These are phyloP conservation scores for Rhabditophanes sp. DNA, from an alignment of 2,888 invertebrate genomes.

Conservation along the genomic window DNA sequence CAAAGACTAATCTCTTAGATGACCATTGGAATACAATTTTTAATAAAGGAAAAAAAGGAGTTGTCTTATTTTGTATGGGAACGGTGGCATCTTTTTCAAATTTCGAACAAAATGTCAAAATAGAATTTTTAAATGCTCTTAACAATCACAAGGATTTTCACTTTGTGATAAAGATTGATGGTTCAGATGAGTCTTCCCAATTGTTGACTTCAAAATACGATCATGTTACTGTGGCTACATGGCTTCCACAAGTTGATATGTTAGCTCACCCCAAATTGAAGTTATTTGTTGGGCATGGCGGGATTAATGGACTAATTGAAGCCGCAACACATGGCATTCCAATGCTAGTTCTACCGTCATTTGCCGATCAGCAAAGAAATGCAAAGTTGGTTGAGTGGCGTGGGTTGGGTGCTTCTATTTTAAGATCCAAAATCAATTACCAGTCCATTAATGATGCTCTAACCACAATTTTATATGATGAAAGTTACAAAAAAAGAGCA, in stretches of 20 bases:
- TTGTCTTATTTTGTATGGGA: constrained; percentile 9
- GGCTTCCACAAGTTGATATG: no score
- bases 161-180: constrained; percentile 20
- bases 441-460: constrained; percentile 7
- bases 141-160: constrained; percentile 16
- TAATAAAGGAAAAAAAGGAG: constrained; percentile 9
- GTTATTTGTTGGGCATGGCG: constrained; percentile 38
- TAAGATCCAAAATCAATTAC: constrained; percentile 3
- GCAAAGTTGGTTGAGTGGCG: constrained; percentile 32
- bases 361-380: constrained; percentile 39
- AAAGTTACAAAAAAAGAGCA: constrained; percentile 15
- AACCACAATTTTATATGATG: constrained; percentile 2
- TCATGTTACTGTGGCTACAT: not conserved
- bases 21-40: no score
- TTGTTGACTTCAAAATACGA: not conserved
- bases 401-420: constrained; percentile 18
- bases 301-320: constrained; percentile 35
- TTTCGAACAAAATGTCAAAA: not conserved
- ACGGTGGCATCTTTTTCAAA: constrained; percentile 8
- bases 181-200: constrained; percentile 4
- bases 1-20: constrained; percentile 6
- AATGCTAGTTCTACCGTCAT: constrained; percentile 31
- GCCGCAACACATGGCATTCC: constrained; percentile 32
- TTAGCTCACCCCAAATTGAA: constrained; percentile 25
- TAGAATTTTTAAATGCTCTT: constrained; percentile 6